Evolutionary conservation across 2,888 invertebrate species (phyloP), one percentile per base, ranked within the genome.

Genomic region (Erebia epiphron): DNA sequence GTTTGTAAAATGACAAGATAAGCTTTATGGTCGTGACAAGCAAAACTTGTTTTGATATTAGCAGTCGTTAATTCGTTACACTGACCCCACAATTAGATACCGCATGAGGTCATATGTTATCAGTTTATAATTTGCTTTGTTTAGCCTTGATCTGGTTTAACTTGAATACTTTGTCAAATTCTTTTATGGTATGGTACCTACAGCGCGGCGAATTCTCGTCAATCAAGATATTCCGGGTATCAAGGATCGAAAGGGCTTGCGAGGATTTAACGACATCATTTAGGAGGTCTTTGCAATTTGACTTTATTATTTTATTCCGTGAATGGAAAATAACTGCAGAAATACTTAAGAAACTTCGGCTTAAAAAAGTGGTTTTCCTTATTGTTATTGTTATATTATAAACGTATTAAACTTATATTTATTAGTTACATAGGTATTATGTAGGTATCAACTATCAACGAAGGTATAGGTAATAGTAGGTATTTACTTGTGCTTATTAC

Each of bases 101-200:
- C 10, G 60, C 60, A 41, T 41, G 41, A 43, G 62, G 62, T 62
- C 62, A 62, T n/a, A n/a, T 26, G 18, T 21, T 62, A 49, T 62
- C 46, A 21, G 18, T 21, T 21, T 62, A 62, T 62, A 2, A 62
- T 62, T 46, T 21, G 49, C 21, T 46, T 46, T 43, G 16, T 18
- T 18, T 18, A 16, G 18, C 46, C 46, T 61, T 61, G 43, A 18
- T 61, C 61, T 46, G 43, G 35, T 13, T 46, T 21, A 18, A 4
- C 18, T 18, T 43, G 5, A 16, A 18, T 46, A 61, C 18, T 60
- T 16, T 18, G 61, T 21, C 35, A 41, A n/a, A 41, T 16, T 58
- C 26, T 26, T 56, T 18, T 13, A 13, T 46, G 13, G 13, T 11
- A 35, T 26, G 13, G 46, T 13, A 46, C n/a, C n/a, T n/a, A n/a